Evolutionary conservation across 1,140 invertebrate genomes (phyloP).

Genomic region (Hypsibius dujardini): DNA sequence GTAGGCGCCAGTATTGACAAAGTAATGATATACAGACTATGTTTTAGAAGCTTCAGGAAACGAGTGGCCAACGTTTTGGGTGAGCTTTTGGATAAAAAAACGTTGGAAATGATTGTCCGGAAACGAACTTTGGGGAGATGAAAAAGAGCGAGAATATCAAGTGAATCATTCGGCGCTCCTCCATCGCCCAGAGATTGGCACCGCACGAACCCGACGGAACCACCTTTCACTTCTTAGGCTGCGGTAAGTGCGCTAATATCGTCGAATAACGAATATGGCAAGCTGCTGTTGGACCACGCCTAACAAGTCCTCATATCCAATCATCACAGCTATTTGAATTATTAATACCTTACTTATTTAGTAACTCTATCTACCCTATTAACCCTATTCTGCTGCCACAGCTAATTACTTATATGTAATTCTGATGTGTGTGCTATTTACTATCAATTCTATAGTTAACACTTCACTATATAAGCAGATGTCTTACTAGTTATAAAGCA

Average conservation of each 20-base stretch:
- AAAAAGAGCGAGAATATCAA: neutral
- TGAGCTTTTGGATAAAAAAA: neutral
- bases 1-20: neutral
- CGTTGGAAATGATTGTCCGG: neutral
- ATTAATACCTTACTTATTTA: neutral
- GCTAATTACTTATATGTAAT: too few species aligned
- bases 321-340: neutral
- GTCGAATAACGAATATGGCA: neutral
- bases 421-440: too few species aligned
- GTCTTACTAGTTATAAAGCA: too few species aligned
- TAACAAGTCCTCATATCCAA: too few species aligned
- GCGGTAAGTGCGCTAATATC: neutral
- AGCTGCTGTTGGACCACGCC: neutral
- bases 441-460: too few species aligned
- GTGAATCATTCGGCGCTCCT: neutral
- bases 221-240: neutral
- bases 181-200: too few species aligned
- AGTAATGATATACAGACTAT: neutral
- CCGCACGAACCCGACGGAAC: too few species aligned
- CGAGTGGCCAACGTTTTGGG: neutral
- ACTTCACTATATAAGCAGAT: too few species aligned
- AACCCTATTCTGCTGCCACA: too few species aligned
- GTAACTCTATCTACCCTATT: neutral
- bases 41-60: neutral
- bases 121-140: neutral